Evolutionary conservation across 2,888 invertebrate species (phyloP).

Genomic region (Cremastinae sp.): DNA sequence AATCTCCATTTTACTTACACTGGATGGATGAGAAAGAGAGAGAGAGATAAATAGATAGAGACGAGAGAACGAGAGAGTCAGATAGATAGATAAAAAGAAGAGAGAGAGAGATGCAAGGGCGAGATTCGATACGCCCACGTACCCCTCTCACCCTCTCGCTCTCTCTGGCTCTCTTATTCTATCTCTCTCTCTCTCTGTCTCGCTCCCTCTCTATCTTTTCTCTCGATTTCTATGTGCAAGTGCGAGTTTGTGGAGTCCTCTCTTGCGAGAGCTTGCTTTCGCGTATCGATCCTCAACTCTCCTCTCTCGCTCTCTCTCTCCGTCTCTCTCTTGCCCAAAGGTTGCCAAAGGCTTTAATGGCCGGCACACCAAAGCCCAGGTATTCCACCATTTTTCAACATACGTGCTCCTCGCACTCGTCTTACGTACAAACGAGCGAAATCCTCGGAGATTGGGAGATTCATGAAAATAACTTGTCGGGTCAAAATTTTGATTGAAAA

Average conservation of each 20-base stretch:
- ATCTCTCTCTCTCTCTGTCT: slow-evolving; percentile 46
- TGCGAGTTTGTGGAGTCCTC: slow-evolving; percentile 60
- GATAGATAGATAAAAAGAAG: slow-evolving; percentile 16
- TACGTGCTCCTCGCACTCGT: slow-evolving; percentile 5
- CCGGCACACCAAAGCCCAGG: slow-evolving; percentile 54
- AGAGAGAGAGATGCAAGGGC: slow-evolving; percentile 50
- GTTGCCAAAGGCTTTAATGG: slow-evolving; percentile 59
- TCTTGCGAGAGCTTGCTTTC: slow-evolving; percentile 57
- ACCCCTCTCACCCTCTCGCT: slow-evolving; percentile 45
- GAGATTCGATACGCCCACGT: slow-evolving; percentile 60
- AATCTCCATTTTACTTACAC: slow-evolving; percentile 59
- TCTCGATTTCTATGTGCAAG: slow-evolving; percentile 55
- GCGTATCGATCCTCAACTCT: slow-evolving; percentile 61
- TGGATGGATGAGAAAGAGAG: slow-evolving; percentile 42
- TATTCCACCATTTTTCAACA: slow-evolving; percentile 46
- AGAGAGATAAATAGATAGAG: slow-evolving; percentile 18
- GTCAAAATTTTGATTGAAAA: too few species aligned
- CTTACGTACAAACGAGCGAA: neutral
- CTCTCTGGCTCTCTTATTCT: too few species aligned
- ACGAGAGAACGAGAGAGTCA: slow-evolving; percentile 32
- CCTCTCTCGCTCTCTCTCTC: slow-evolving; percentile 55
- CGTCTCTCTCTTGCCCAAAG: slow-evolving; percentile 25
- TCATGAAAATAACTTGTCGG: too few species aligned
- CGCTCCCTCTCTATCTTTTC: slow-evolving; percentile 57
- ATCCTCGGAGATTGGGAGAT: neutral